Evolutionary conservation across 2,113 vertebrate species (phyloP).

Genomic region (Ovibos moschatus): DNA sequence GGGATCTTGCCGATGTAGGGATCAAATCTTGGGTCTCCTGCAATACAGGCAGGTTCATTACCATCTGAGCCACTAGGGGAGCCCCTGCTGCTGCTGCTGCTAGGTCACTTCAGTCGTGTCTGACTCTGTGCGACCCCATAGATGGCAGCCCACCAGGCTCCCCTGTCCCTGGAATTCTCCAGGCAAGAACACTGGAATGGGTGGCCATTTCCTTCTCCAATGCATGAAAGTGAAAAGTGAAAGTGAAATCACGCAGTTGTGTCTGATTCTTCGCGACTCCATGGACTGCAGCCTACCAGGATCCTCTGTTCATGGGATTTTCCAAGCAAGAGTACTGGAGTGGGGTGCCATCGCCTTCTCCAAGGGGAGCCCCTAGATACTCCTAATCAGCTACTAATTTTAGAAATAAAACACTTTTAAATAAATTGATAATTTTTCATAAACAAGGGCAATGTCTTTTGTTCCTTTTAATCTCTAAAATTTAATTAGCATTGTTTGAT

Average conservation of each 20-base stretch:
- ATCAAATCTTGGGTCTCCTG: background rate
- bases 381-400: background rate
- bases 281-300: too few species aligned
- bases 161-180: too few species aligned
- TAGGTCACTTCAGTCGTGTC: fast-evolving
- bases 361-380: background rate
- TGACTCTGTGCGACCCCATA: fast-evolving
- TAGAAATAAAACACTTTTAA: background rate
- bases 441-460: background rate
- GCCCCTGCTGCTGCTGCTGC: too few species aligned
- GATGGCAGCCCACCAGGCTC: too few species aligned
- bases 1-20: fast-evolving
- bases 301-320: too few species aligned
- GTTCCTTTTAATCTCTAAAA: background rate
- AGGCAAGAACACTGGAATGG: too few species aligned
- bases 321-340: too few species aligned
- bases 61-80: background rate
- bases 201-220: too few species aligned
- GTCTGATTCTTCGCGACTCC: fast-evolving
- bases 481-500: background rate
- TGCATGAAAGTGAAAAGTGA: too few species aligned
- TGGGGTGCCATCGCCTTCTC: too few species aligned
- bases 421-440: background rate
- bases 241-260: too few species aligned
- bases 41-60: background rate